phyloP scores from a whole-genome alignment of 2,888 invertebrate genomes.

The Rutpela maculata region DNA sequence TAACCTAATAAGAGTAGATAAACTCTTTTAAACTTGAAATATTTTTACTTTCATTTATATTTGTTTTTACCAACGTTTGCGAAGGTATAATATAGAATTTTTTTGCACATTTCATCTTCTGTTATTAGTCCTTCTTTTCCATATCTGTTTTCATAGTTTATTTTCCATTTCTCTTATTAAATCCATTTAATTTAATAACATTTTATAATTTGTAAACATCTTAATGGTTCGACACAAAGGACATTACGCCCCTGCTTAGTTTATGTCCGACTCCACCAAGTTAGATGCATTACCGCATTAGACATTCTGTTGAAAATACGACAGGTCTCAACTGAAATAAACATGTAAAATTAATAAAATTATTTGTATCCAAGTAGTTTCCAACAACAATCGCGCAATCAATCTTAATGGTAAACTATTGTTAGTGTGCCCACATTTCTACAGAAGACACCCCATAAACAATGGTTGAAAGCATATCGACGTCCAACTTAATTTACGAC shows the following conservation, averaged over 20 bases:
- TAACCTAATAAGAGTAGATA: too few species aligned
- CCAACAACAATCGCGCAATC: not conserved
- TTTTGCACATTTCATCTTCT: too few species aligned
- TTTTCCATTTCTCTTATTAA: too few species aligned
- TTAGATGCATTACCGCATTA: not conserved
- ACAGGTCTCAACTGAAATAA: not conserved
- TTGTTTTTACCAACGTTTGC: too few species aligned
- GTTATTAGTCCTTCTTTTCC: too few species aligned
- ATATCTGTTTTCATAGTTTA: too few species aligned
- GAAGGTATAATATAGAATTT: too few species aligned
- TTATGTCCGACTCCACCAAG: not conserved
- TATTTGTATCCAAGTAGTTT: not conserved
- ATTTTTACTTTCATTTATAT: too few species aligned
- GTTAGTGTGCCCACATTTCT: constrained; percentile 8
- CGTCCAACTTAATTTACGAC: constrained; percentile 4
- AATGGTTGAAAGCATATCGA: not conserved
- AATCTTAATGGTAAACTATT: constrained; percentile 16
- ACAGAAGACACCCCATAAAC: not conserved
- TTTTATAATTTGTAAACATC: too few species aligned
- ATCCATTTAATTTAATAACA: too few species aligned
- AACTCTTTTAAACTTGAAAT: too few species aligned
- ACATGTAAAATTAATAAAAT: not conserved
- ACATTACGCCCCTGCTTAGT: not conserved
- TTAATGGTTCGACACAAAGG: too few species aligned
- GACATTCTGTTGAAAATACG: not conserved